phyloP scores from a whole-genome alignment of 2,113 vertebrate species.

The Pterocles orientalis region DNA sequence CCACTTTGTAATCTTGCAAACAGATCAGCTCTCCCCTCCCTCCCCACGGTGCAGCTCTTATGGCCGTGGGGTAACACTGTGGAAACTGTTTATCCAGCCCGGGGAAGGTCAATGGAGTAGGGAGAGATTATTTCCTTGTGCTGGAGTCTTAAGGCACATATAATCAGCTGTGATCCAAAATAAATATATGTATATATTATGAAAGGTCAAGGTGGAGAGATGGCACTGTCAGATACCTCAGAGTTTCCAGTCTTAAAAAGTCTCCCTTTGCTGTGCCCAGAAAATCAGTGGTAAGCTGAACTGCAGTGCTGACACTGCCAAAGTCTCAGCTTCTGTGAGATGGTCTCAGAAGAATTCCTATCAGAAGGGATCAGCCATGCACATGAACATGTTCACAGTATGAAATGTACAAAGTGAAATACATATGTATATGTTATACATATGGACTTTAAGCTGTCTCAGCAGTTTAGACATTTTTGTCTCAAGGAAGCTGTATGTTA shows the following conservation, averaged over 20 bases:
- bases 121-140: not conserved
- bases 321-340: not conserved
- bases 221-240: not conserved
- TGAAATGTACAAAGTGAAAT: not conserved
- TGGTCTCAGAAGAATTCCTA: not conserved
- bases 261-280: not conserved
- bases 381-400: rapidly evolving
- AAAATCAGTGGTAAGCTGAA: not conserved
- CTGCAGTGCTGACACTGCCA: not conserved
- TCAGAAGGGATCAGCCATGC: not conserved
- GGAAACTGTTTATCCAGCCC: not conserved
- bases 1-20: not conserved
- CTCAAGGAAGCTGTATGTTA: not conserved
- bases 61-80: not conserved
- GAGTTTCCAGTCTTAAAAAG: not conserved
- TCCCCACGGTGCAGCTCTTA: not conserved
- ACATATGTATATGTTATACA: not conserved
- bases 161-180: not conserved
- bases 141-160: not conserved
- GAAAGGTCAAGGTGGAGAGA: not conserved
- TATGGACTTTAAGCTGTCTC: not conserved
- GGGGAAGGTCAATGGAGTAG: not conserved
- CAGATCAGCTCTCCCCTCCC: not conserved
- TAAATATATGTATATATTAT: not conserved
- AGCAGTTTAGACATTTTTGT: not conserved